phyloP scores from a whole-genome alignment of 2,797 vertebrate species.

The Pseudopleuronectes americanus region DNA sequence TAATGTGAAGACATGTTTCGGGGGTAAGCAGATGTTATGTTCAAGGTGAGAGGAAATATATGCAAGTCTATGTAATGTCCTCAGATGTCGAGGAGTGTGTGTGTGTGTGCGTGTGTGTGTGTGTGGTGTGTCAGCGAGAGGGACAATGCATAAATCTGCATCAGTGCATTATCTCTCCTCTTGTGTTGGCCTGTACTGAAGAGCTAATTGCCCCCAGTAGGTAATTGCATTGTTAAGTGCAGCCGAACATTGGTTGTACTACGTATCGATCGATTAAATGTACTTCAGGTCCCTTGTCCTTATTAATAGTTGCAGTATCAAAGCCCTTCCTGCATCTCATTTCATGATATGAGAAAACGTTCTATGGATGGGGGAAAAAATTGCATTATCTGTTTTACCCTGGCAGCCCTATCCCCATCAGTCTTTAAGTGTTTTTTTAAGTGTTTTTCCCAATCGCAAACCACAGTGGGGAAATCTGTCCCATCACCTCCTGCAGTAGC shows the following conservation, averaged over 20 bases:
- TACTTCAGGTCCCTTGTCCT: slow-evolving; percentile 36
- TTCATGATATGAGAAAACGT: slow-evolving; percentile 20
- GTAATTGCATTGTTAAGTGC: slow-evolving; percentile 62
- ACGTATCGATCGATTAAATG: slow-evolving; percentile 49
- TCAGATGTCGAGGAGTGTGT: neutral
- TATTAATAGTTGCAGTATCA: slow-evolving; percentile 37
- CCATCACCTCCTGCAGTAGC: neutral
- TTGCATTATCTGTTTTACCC: slow-evolving; percentile 16
- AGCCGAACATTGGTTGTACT: slow-evolving; percentile 15
- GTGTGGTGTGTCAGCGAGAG: slow-evolving; percentile 6
- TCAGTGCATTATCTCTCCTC: slow-evolving; percentile 38
- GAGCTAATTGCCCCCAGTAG: slow-evolving; percentile 56
- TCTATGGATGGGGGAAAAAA: neutral
- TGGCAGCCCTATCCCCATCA: slow-evolving; percentile 12
- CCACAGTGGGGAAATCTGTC: neutral
- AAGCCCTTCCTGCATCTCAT: slow-evolving; percentile 34
- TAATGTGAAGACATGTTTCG: neutral
- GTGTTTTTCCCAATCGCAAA: slow-evolving; percentile 7
- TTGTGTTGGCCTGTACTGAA: slow-evolving; percentile 43
- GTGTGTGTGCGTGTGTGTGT: slow-evolving; percentile 5
- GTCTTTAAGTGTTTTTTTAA: slow-evolving; percentile 25
- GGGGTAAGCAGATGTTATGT: neutral
- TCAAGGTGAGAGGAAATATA: neutral
- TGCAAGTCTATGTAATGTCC: neutral
- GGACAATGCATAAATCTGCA: slow-evolving; percentile 32